These are phyloP conservation scores for Pteria penguin DNA, from an alignment of 2,888 invertebrate species.

Conservation along the genomic window DNA sequence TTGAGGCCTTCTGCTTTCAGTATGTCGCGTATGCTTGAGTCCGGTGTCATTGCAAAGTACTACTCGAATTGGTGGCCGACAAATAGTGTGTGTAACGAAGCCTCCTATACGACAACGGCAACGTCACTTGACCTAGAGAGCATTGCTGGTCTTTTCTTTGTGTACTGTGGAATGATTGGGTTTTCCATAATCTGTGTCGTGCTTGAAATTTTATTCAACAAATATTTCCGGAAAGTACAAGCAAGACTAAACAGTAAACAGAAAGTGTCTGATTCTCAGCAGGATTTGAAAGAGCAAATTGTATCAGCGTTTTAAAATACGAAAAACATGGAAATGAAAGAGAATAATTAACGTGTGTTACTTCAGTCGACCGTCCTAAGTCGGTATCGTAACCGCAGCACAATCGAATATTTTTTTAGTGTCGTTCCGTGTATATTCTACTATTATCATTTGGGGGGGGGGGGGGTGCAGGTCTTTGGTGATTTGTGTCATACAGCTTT, in stretches of 20 bases:
- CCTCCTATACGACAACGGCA: slow-evolving; percentile 48
- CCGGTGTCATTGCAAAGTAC: slow-evolving; percentile 65
- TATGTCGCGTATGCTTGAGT: slow-evolving; percentile 64
- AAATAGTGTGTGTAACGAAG: slow-evolving; percentile 46
- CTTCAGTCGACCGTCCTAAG: too few species aligned
- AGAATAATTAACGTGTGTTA: too few species aligned
- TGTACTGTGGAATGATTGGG: slow-evolving; percentile 48
- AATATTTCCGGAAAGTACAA: background rate
- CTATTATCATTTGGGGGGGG: too few species aligned
- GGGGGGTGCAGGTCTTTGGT: too few species aligned
- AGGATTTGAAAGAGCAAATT: background rate
- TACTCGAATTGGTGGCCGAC: slow-evolving; percentile 60
- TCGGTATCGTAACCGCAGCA: too few species aligned
- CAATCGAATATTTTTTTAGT: too few species aligned
- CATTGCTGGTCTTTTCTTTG: slow-evolving; percentile 61
- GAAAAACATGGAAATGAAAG: too few species aligned
- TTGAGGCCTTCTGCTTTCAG: too few species aligned
- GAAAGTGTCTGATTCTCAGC: background rate
- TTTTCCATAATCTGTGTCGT: slow-evolving; percentile 47
- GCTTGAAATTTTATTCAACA: slow-evolving; percentile 29
- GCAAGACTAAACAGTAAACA: background rate
- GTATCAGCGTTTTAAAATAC: background rate
- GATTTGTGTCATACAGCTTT: too few species aligned
- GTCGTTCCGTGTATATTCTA: too few species aligned
- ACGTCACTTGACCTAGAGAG: slow-evolving; percentile 54